A percentile compares a stretch with the other conserved stretches of the same genome.
These are phyloP conservation scores for Pristis pectinata DNA, from an alignment of 2,797 vertebrate species.

Conservation along the genomic window DNA sequence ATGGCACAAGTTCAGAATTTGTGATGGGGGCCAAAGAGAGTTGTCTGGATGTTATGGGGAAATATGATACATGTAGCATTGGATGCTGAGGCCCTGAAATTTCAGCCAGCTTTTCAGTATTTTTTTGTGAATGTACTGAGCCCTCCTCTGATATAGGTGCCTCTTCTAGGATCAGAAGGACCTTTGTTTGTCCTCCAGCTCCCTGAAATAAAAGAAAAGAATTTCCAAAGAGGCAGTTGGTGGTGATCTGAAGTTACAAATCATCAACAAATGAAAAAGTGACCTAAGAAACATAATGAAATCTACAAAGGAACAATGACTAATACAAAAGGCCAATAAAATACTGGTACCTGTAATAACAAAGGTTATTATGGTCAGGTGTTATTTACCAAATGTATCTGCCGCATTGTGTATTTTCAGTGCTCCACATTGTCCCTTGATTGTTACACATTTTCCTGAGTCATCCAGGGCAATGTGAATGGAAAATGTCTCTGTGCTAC, in stretches of 20 bases:
- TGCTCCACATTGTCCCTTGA: not conserved
- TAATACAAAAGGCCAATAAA: not conserved
- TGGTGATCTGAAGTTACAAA: not conserved
- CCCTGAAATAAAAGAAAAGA: not conserved
- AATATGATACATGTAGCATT: too few relatives aligned
- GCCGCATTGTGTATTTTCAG: not conserved
- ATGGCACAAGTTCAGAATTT: not conserved
- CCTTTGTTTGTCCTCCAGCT: not conserved
- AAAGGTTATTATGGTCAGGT: not conserved
- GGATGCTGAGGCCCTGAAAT: too few relatives aligned
- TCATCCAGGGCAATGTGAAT: not conserved
- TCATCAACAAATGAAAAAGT: not conserved
- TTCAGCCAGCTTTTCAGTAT: too few relatives aligned
- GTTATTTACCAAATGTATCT: not conserved
- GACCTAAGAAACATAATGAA: not conserved
- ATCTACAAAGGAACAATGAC: not conserved
- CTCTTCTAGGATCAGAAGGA: not conserved
- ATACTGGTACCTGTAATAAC: not conserved
- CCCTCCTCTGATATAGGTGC: not conserved
- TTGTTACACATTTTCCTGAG: not conserved
- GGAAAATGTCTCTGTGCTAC: not conserved
- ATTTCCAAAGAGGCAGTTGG: not conserved
- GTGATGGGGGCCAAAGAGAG: not conserved
- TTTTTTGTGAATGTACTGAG: not conserved
- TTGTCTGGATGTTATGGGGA: too few relatives aligned